phyloP scores from a whole-genome alignment of 1,140 invertebrate genomes.

The Brachionus rubens region DNA sequence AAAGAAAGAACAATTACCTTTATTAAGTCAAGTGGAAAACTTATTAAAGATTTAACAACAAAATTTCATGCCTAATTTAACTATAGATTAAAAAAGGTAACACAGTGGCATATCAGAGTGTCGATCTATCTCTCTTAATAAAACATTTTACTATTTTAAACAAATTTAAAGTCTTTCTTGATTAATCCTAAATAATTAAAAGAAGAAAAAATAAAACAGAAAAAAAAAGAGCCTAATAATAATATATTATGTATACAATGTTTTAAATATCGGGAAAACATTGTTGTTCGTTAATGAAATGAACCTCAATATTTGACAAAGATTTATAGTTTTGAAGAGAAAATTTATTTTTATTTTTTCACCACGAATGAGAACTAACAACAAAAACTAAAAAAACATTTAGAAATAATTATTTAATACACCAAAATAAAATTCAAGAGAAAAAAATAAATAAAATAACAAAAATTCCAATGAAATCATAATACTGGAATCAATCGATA shows the following conservation, averaged over 20 bases:
- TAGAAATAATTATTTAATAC: constrained; percentile 38
- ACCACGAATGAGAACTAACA: background rate
- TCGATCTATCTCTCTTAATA: too few species aligned
- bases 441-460: constrained; percentile 2
- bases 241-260: constrained; percentile 20
- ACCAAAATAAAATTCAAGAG: background rate
- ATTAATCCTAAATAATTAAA: too few species aligned
- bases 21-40: too few species aligned
- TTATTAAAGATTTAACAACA: too few species aligned
- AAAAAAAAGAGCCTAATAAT: background rate
- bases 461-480: background rate
- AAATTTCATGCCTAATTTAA: too few species aligned
- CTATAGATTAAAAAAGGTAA: too few species aligned
- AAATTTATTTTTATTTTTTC: too few species aligned
- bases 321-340: constrained; percentile 38
- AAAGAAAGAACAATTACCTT: too few species aligned
- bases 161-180: too few species aligned
- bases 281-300: background rate
- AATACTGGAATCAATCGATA: constrained; percentile 29
- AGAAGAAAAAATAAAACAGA: too few species aligned
- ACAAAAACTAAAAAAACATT: constrained; percentile 2
- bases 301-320: constrained; percentile 30
- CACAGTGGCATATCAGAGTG: too few species aligned
- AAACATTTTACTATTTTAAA: too few species aligned
- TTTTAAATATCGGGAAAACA: background rate